Percentiles rank a stretch among this genome's conserved stretches.
phyloP scores from a whole-genome alignment of 2,888 invertebrate genomes.

The Noctua comes region DNA sequence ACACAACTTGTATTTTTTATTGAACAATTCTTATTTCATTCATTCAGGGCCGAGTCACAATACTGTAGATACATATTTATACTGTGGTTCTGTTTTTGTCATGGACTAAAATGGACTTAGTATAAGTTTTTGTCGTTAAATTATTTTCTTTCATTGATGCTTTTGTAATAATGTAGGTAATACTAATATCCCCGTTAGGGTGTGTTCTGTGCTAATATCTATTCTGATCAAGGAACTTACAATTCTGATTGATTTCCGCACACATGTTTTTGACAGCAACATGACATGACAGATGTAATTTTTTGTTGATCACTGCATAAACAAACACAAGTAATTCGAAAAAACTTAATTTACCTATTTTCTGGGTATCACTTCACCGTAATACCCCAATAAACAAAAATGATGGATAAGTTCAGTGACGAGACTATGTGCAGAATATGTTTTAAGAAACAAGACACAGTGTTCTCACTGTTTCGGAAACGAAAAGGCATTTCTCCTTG shows the following conservation, averaged over 20 bases:
- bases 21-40: too few species aligned
- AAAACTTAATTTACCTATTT: not conserved
- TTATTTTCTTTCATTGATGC: not conserved
- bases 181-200: too few species aligned
- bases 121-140: not conserved
- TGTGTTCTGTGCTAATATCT: too few species aligned
- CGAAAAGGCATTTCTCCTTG: constrained; percentile 70
- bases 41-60: too few species aligned
- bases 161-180: not conserved
- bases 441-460: constrained; percentile 70
- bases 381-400: not conserved
- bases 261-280: not conserved
- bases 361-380: not conserved
- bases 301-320: constrained; percentile 1
- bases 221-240: too few species aligned
- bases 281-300: constrained; percentile 20
- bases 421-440: constrained; percentile 78
- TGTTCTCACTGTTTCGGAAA: constrained; percentile 74
- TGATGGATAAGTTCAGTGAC: constrained; percentile 66
- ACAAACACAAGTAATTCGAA: not conserved
- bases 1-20: too few species aligned
- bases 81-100: too few species aligned
- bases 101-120: too few species aligned
- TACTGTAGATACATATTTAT: too few species aligned
- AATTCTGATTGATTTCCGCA: not conserved